Conservation (phyloP, 2,113 vertebrate species). For the Archilochus colubris region DNA sequence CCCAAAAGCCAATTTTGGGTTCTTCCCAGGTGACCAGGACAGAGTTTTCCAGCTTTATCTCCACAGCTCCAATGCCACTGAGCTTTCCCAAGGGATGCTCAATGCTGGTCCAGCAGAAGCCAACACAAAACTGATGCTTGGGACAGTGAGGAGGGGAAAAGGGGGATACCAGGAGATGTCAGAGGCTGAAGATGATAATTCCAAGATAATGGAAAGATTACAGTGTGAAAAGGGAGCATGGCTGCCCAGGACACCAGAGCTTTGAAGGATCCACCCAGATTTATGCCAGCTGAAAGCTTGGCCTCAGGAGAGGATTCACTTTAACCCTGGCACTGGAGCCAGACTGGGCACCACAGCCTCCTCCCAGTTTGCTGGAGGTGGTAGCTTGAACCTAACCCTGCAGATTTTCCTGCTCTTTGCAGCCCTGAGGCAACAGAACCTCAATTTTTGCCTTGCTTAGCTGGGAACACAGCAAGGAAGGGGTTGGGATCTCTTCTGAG, state of each 20-base stretch:
- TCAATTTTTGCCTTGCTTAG: neutral
- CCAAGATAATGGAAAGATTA: neutral
- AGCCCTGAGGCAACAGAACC: neutral
- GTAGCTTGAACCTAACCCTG: neutral
- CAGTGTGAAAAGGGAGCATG: neutral
- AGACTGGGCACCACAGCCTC: neutral
- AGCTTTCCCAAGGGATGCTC: neutral
- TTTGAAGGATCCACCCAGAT: neutral
- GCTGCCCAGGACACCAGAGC: neutral
- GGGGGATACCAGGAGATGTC: neutral
- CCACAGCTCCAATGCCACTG: accelerated
- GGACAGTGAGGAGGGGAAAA: accelerated
- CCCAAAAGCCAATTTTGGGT: neutral
- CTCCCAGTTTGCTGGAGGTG: neutral
- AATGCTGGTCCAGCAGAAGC: neutral
- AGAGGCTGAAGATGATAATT: neutral
- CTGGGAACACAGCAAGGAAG: neutral
- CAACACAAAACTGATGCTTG: accelerated
- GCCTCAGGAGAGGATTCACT: neutral
- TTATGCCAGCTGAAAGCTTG: neutral
- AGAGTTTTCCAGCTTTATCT: neutral
- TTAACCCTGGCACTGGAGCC: neutral
- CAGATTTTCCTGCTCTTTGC: neutral
- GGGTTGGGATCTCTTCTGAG: neutral
- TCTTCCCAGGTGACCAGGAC: neutral